phyloP scores from a whole-genome alignment of 2,113 vertebrate genomes.

The mouse (Mus musculus) region DNA sequence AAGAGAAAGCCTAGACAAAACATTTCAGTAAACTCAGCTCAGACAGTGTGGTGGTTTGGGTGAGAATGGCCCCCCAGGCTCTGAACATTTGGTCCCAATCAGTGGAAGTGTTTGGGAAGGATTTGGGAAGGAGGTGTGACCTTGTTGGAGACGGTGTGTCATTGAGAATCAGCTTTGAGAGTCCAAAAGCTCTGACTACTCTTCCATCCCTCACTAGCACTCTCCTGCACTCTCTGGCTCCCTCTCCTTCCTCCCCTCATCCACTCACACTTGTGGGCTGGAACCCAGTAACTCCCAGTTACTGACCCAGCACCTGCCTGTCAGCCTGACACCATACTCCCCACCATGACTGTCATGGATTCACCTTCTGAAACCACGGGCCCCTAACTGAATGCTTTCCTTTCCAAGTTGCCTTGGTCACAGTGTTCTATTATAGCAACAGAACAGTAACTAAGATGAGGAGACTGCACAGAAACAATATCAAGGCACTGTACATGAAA shows the following conservation, averaged over 20 bases:
- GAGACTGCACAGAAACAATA: conserved; percentile 11
- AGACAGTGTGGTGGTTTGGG: not conserved
- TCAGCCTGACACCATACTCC: not conserved
- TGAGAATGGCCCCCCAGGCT: not conserved
- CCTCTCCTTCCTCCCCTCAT: not conserved
- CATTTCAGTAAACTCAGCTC: not conserved
- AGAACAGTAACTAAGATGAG: not conserved
- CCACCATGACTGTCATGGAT: not conserved
- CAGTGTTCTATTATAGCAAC: not conserved
- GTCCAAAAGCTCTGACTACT: not conserved
- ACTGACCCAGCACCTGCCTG: not conserved
- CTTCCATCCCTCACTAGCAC: not conserved
- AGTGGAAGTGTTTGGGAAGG: not conserved
- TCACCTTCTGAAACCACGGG: not conserved
- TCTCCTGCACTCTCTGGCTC: not conserved
- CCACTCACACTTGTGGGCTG: not conserved
- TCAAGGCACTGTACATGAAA: conserved; percentile 19
- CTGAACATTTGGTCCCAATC: not conserved
- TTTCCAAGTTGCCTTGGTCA: not conserved
- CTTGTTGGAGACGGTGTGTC: not conserved
- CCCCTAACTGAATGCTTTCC: not conserved
- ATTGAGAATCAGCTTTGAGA: not conserved
- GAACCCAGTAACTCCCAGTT: not conserved
- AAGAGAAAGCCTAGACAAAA: not conserved
- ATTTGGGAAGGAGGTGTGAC: not conserved